These are phyloP conservation scores for Callipepla squamata DNA, from an alignment of 2,113 vertebrate species.

Conservation along the genomic window DNA sequence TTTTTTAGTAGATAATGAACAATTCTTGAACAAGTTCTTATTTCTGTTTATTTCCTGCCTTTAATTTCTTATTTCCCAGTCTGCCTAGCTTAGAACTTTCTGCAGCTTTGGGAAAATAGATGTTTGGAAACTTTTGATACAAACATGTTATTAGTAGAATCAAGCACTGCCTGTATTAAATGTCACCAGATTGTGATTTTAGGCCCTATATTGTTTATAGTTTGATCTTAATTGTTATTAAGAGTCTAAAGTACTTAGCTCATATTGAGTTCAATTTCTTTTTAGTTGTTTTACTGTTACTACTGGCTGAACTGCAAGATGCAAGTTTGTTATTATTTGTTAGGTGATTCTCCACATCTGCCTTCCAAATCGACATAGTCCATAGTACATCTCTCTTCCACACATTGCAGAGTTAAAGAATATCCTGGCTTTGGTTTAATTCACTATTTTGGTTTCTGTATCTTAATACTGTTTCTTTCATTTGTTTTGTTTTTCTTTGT, in stretches of 20 bases:
- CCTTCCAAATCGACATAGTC: background rate
- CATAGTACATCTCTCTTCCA: background rate
- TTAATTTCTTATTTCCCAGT: background rate
- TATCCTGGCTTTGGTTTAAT: background rate
- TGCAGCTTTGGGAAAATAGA: background rate
- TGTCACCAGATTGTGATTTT: background rate
- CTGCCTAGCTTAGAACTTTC: background rate
- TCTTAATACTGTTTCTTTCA: background rate
- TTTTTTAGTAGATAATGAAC: background rate
- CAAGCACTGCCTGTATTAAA: background rate
- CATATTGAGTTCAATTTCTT: background rate
- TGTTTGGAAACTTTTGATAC: background rate
- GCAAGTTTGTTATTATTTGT: background rate
- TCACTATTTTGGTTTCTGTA: background rate
- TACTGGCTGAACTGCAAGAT: background rate
- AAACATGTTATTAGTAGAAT: background rate
- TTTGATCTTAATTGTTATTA: background rate
- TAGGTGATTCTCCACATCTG: conserved; percentile 26
- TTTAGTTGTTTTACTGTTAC: background rate
- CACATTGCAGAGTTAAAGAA: background rate
- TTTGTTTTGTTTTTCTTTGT: background rate
- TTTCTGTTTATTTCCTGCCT: background rate
- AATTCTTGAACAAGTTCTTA: background rate
- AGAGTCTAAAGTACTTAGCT: background rate
- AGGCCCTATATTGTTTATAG: background rate